phyloP scores from a whole-genome alignment of 2,113 vertebrate genomes.

The Barnardius zonarius region DNA sequence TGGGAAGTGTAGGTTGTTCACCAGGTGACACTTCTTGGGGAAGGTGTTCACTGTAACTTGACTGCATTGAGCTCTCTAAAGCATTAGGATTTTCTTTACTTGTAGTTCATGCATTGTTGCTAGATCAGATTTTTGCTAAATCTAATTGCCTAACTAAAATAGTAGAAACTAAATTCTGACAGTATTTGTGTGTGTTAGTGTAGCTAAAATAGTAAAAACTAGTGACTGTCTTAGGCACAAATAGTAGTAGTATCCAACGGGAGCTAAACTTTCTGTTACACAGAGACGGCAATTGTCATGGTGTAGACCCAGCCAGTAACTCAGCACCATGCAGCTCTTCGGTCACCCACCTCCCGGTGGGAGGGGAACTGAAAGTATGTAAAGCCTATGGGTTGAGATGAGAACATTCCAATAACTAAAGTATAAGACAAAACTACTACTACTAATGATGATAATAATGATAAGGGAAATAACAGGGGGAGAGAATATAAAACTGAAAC shows the following conservation, averaged over 20 bases:
- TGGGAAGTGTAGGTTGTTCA: neutral
- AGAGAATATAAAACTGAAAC: neutral
- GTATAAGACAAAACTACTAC: neutral
- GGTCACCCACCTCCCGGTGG: neutral
- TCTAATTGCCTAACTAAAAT: neutral
- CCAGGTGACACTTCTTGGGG: neutral
- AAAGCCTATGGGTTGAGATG: neutral
- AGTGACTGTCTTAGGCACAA: neutral
- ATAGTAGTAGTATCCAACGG: neutral
- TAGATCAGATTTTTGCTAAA: neutral
- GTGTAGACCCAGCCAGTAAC: neutral
- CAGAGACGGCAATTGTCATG: neutral
- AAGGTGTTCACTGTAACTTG: neutral
- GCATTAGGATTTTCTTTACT: neutral
- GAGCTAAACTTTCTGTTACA: neutral
- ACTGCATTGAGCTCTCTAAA: neutral
- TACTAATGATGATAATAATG: neutral
- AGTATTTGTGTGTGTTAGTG: neutral
- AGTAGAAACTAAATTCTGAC: neutral
- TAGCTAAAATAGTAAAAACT: neutral
- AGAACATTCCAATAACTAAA: neutral
- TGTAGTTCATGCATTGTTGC: accelerated
- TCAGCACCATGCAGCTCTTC: neutral
- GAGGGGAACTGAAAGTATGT: neutral
- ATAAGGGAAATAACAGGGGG: neutral